A percentile compares a stretch with the other conserved stretches of the same genome.
Conservation (phyloP, 2,888 invertebrate genomes). For the Tethea ocularis region DNA sequence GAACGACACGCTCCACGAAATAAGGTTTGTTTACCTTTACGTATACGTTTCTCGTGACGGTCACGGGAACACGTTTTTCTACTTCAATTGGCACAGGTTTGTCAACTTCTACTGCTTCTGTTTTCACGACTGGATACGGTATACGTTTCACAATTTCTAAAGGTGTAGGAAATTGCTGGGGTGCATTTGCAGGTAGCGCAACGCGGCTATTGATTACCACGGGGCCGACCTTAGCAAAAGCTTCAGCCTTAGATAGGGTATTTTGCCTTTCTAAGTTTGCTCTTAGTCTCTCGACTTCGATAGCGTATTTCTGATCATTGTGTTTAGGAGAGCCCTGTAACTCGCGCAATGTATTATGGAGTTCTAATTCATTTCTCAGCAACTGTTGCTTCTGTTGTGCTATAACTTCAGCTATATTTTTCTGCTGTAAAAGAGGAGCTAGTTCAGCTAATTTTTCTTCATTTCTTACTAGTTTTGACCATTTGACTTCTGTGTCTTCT, state of each 20-base stretch:
- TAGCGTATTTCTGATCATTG: conserved; percentile 48
- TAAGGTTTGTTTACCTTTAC: conserved; percentile 49
- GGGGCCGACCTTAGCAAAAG: conserved; percentile 48
- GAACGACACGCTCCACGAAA: conserved; percentile 38
- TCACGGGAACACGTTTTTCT: conserved; percentile 38
- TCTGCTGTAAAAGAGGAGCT: conserved; percentile 32
- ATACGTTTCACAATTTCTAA: conserved; percentile 43
- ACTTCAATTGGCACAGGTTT: conserved; percentile 39
- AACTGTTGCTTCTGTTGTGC: conserved; percentile 34
- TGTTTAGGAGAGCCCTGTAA: conserved; percentile 55
- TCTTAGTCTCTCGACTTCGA: conserved; percentile 52
- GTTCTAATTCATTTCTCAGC: conserved; percentile 29
- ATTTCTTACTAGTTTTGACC: neutral
- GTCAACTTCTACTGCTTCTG: conserved; percentile 42
- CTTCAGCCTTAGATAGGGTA: conserved; percentile 48
- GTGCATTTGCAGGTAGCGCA: conserved; percentile 13
- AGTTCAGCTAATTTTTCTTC: conserved; percentile 26
- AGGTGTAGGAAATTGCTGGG: conserved; percentile 46
- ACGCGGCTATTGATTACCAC: conserved; percentile 32
- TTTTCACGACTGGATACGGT: conserved; percentile 39
- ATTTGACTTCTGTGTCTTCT: conserved; percentile 5
- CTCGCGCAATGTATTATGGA: conserved; percentile 35
- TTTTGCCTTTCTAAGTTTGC: conserved; percentile 52
- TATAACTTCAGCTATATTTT: conserved; percentile 31
- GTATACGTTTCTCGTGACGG: conserved; percentile 46